phyloP scores from a whole-genome alignment of 2,888 invertebrate genomes.

The Calliopum simillimum region DNA sequence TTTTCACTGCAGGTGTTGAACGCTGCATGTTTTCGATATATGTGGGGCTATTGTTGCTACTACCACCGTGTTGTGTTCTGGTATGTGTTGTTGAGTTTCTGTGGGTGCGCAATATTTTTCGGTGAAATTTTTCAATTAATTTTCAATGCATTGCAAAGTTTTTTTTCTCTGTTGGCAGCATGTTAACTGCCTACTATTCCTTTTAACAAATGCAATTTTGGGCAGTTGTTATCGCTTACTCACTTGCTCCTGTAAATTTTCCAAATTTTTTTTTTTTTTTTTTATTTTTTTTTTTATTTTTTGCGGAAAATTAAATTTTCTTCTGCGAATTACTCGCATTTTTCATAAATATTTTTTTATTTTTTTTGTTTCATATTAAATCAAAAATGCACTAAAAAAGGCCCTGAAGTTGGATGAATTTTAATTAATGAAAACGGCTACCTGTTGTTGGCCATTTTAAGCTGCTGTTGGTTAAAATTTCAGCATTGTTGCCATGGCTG shows the following conservation, averaged over 20 bases:
- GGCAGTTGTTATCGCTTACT: not conserved
- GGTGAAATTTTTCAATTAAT: conserved; percentile 33
- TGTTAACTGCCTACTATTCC: not conserved
- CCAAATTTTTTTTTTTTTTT: not conserved
- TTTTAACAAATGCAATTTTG: not conserved
- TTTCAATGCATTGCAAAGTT: conserved; percentile 21
- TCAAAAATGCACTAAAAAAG: not conserved
- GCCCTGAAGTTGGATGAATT: conserved; percentile 37
- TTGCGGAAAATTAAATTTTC: not conserved
- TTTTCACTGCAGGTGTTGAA: conserved; percentile 21
- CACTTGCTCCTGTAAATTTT: not conserved
- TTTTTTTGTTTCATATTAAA: too few species aligned
- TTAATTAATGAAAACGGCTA: conserved; percentile 40
- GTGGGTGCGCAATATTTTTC: conserved; percentile 13
- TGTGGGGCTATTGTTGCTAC: conserved; percentile 22
- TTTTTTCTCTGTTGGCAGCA: not conserved
- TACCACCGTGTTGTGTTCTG: conserved; percentile 12
- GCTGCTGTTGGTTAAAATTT: too few species aligned
- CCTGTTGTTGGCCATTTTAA: not conserved
- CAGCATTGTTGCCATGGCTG: too few species aligned
- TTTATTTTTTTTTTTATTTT: not conserved
- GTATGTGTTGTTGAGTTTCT: conserved; percentile 13
- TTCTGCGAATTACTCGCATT: not conserved
- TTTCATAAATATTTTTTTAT: too few species aligned
- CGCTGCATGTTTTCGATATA: conserved; percentile 10